phyloP scores from a whole-genome alignment of 2,797 vertebrate species.

The Poecilia velifera region DNA sequence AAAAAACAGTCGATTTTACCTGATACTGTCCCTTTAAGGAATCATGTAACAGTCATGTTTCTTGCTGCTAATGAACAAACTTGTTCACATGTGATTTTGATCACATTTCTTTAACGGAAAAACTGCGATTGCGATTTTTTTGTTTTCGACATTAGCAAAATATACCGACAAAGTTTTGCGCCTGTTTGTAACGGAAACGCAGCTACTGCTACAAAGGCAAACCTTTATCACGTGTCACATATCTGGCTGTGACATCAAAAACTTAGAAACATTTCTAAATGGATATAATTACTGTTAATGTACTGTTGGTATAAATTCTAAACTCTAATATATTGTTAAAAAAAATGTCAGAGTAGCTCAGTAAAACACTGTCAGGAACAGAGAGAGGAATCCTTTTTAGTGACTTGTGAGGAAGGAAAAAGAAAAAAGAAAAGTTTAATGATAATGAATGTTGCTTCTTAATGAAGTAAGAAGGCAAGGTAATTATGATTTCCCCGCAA shows the following conservation, averaged over 20 bases:
- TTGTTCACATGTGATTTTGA: no score
- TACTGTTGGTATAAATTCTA: neutral
- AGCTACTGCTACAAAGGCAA: neutral
- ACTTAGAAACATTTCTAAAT: neutral
- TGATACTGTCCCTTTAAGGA: neutral
- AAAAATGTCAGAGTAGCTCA: neutral
- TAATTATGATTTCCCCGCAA: constrained; percentile 8
- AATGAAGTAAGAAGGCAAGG: constrained; percentile 11
- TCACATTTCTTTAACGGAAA: no score
- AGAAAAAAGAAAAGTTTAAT: neutral
- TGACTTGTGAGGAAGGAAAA: neutral
- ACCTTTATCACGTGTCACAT: neutral
- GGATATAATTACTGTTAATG: neutral
- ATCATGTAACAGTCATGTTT: neutral
- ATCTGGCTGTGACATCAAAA: neutral
- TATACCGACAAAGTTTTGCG: no score
- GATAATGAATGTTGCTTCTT: constrained; percentile 2
- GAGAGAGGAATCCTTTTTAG: neutral
- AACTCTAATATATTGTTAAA: neutral
- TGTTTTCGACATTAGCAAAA: no score
- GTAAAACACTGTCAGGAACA: neutral
- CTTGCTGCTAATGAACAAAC: neutral
- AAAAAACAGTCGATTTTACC: no score
- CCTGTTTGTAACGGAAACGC: neutral
- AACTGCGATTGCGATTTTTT: no score